These are phyloP conservation scores for Zhuqinia jingwanae DNA, from an alignment of 2,888 invertebrate species.

Conservation along the genomic window DNA sequence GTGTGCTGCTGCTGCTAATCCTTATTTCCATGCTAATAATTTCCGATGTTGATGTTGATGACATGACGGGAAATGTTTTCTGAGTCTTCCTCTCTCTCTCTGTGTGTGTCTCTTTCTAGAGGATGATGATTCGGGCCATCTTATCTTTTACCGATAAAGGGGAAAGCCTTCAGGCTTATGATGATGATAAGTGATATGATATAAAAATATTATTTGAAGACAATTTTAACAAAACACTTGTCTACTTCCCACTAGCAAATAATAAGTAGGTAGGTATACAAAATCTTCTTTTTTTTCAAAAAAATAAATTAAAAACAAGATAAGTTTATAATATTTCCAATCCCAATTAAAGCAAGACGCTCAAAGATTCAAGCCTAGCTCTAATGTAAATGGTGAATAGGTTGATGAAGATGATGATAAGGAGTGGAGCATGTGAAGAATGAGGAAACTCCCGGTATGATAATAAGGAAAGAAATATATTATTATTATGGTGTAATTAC, in stretches of 20 bases:
- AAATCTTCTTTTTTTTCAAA: too few relatives aligned
- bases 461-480: background rate
- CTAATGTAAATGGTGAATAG: constrained; percentile 1
- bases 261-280: background rate
- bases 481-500: constrained; percentile 21
- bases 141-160: background rate
- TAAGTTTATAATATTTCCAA: constrained; percentile 9
- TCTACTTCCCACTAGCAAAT: too few relatives aligned
- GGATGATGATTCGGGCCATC: constrained; percentile 42
- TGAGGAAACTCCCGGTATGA: constrained; percentile 25
- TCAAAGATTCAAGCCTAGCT: background rate
- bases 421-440: background rate
- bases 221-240: too few relatives aligned
- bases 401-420: background rate
- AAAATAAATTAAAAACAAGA: background rate
- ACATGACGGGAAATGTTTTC: constrained; percentile 35
- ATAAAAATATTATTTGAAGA: too few relatives aligned
- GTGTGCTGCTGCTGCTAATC: background rate
- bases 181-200: too few relatives aligned
- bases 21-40: constrained; percentile 6
- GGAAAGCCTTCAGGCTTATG: constrained; percentile 25
- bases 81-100: background rate
- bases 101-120: background rate
- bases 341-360: constrained; percentile 7
- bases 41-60: constrained; percentile 27